Percentiles rank a stretch among this genome's conserved stretches.
Evolutionary conservation across 2,888 invertebrate species (phyloP).

Genomic region (Yponomeuta malinellus): DNA sequence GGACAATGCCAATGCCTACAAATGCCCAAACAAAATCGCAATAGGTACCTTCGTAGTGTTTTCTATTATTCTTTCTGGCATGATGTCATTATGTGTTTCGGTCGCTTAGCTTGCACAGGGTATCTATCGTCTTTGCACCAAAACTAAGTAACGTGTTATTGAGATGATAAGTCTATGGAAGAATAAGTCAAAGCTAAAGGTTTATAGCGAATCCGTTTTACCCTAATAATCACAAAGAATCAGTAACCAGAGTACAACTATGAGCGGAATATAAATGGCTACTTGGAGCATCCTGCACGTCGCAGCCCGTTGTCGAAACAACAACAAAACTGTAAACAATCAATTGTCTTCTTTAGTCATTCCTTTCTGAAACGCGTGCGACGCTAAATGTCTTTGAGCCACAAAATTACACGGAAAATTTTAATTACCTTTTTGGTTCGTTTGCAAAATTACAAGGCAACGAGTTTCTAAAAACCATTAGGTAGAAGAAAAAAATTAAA

Average conservation of each 20-base stretch:
- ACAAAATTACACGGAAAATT: background rate
- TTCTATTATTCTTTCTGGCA: background rate
- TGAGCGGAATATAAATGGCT: background rate
- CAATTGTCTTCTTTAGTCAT: slow-evolving; percentile 54
- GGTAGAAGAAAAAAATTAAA: background rate
- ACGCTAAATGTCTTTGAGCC: background rate
- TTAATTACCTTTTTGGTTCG: background rate
- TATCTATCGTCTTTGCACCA: background rate
- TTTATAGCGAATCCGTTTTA: no score
- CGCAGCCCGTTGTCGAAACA: slow-evolving; percentile 26
- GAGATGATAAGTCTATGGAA: no score
- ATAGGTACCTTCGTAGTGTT: background rate
- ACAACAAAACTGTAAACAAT: slow-evolving; percentile 66
- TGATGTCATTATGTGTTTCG: background rate
- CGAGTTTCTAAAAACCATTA: background rate
- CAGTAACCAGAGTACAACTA: background rate
- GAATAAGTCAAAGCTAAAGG: no score
- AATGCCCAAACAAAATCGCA: background rate
- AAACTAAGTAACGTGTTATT: no score
- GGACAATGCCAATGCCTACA: background rate
- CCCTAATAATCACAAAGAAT: no score
- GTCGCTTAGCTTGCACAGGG: background rate
- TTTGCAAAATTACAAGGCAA: background rate
- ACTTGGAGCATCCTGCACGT: background rate
- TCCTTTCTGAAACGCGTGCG: slow-evolving; percentile 23